These are phyloP conservation scores for Helogale parvula DNA, from an alignment of 2,113 vertebrate genomes.

Conservation along the genomic window DNA sequence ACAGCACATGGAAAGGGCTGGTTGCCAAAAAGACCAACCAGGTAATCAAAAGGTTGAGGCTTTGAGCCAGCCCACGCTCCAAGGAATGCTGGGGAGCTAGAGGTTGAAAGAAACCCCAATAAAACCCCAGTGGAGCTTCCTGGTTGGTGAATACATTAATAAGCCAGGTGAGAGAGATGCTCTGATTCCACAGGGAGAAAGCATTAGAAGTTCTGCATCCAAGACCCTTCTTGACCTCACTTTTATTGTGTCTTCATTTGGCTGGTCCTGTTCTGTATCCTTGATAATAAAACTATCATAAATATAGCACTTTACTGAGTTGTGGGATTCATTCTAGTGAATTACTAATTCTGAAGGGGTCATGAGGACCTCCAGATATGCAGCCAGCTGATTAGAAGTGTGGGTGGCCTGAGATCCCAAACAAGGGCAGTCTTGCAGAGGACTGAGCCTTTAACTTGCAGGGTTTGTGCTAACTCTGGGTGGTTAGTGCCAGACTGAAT, in stretches of 20 bases:
- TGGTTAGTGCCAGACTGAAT: not conserved
- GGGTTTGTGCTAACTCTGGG: not conserved
- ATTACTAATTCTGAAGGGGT: not conserved
- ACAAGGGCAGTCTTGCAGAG: not conserved
- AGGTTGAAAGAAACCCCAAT: not conserved
- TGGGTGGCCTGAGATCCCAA: not conserved
- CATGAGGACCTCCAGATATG: not conserved
- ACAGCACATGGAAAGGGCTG: not conserved
- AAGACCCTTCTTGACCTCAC: not conserved
- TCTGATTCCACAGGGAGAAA: not conserved
- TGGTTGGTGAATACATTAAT: not conserved
- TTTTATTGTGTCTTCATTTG: not conserved
- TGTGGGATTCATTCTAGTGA: not conserved
- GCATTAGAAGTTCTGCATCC: not conserved
- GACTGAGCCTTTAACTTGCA: not conserved
- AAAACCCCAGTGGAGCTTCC: not conserved
- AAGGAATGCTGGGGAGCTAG: not conserved
- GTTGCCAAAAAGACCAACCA: constrained; percentile 21
- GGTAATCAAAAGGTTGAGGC: not conserved
- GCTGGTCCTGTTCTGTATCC: not conserved
- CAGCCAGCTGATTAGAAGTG: not conserved
- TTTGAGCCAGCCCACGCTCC: not conserved
- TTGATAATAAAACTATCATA: not conserved
- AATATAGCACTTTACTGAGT: not conserved
- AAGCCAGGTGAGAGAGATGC: not conserved